phyloP scores from a whole-genome alignment of 2,113 vertebrate species.

The Propithecus coquereli region DNA sequence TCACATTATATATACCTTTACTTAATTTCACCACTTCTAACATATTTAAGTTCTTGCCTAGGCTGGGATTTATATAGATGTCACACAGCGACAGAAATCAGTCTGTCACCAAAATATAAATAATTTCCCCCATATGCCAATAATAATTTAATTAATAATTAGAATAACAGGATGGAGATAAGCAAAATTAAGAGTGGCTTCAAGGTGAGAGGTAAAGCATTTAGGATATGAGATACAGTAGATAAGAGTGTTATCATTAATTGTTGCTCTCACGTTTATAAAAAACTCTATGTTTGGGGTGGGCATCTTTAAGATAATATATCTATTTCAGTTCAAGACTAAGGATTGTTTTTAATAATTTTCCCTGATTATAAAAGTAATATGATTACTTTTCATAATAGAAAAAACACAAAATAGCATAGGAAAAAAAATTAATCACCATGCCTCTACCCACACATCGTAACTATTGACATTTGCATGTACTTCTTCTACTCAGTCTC shows the following conservation, averaged over 20 bases:
- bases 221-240: background rate
- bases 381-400: conserved; percentile 12
- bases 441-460: background rate
- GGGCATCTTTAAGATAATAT: background rate
- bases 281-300: background rate
- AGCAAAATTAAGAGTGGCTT: background rate
- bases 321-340: background rate
- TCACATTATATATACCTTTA: background rate
- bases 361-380: background rate
- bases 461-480: background rate
- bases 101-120: background rate
- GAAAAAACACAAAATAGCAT: background rate
- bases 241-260: background rate
- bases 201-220: background rate
- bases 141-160: background rate
- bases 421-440: background rate
- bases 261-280: background rate
- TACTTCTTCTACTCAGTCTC: background rate
- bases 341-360: conserved; percentile 12
- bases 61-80: background rate
- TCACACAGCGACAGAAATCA: background rate
- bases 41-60: background rate
- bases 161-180: background rate
- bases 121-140: background rate
- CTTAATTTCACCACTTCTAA: conserved; percentile 13